phyloP scores from a whole-genome alignment of 2,888 invertebrate genomes.

The Oeneis ivallda region DNA sequence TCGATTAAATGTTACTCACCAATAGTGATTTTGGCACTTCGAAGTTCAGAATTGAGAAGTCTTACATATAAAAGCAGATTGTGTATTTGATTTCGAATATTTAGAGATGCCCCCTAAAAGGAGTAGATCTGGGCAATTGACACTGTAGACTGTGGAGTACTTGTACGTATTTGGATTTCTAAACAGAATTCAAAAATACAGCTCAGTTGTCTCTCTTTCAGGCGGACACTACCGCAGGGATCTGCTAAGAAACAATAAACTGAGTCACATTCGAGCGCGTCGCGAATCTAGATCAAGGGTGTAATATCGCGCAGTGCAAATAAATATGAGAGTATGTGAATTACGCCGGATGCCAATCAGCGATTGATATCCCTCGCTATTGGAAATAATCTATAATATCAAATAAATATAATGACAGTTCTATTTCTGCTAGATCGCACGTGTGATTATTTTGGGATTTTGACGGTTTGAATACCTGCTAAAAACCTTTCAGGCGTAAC shows the following conservation, averaged over 20 bases:
- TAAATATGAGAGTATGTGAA: background rate
- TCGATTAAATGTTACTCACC: too few species aligned
- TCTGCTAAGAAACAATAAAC: slow-evolving; percentile 32
- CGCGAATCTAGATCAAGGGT: slow-evolving; percentile 39
- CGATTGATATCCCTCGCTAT: slow-evolving; percentile 11
- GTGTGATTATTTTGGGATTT: background rate
- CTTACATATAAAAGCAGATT: too few species aligned
- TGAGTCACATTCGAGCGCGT: slow-evolving; percentile 26
- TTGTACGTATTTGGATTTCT: too few species aligned
- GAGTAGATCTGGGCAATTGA: too few species aligned
- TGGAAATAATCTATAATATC: slow-evolving; percentile 17
- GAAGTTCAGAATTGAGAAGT: too few species aligned
- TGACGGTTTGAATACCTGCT: too few species aligned
- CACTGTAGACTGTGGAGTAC: too few species aligned
- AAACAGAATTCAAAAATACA: too few species aligned
- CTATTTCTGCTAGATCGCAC: background rate
- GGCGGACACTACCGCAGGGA: background rate
- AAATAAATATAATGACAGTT: background rate
- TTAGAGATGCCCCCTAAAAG: too few species aligned
- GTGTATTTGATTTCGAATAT: too few species aligned
- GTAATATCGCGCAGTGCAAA: slow-evolving; percentile 8
- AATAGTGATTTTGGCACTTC: too few species aligned
- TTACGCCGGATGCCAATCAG: slow-evolving; percentile 15
- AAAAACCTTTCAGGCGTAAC: too few species aligned
- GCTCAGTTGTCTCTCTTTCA: background rate